These are phyloP conservation scores for Boulengeromyrus knoepffleri DNA, from an alignment of 2,113 vertebrate species.

Conservation along the genomic window DNA sequence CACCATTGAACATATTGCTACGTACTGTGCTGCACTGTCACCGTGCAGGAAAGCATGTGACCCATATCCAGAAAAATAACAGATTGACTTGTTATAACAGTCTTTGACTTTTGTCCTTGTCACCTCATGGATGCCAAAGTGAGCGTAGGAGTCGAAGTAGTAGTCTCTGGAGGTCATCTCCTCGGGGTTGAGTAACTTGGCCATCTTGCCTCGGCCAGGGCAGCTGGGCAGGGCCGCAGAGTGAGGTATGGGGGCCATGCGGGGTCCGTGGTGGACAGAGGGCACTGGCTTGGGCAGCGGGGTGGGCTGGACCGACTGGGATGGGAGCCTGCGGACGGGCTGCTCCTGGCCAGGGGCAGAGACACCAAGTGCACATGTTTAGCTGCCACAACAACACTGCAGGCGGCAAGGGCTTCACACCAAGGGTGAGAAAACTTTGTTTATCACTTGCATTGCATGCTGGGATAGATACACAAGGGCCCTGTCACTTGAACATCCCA, in stretches of 20 bases:
- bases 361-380: too few relatives aligned
- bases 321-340: constrained; percentile 47
- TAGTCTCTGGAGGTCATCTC: constrained; percentile 98
- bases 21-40: constrained; percentile 19
- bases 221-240: constrained; percentile 72
- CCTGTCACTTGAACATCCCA: background rate
- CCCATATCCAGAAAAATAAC: constrained; percentile 42
- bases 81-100: background rate
- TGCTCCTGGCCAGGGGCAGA: constrained; percentile 35
- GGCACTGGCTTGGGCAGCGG: constrained; percentile 75
- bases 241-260: constrained; percentile 64
- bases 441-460: constrained; percentile 21
- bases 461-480: constrained; percentile 15
- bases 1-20: background rate
- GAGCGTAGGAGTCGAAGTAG: constrained; percentile 97
- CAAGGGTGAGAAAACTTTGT: background rate
- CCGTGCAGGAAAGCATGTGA: constrained; percentile 30
- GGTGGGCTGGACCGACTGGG: constrained; percentile 74
- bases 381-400: background rate
- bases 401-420: background rate
- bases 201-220: constrained; percentile 83
- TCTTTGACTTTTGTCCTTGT: background rate
- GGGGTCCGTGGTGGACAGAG: constrained; percentile 63
- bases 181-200: constrained; percentile 85
- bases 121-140: constrained; percentile 98